Conservation (phyloP, 1,140 invertebrate species). For the Anastrepha obliqua region DNA sequence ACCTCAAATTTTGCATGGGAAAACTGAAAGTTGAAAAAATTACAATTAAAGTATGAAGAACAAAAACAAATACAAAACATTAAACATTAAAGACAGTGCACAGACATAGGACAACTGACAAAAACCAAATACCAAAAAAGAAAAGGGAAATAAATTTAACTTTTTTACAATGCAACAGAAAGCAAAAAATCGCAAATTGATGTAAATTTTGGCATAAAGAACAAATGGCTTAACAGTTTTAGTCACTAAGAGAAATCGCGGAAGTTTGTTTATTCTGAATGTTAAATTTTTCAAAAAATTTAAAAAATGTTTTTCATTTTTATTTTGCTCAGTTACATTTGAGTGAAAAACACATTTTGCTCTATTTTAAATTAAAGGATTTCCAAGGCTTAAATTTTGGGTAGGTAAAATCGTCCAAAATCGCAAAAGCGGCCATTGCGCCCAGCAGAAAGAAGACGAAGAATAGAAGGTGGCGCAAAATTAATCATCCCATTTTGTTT, state of each 20-base stretch:
- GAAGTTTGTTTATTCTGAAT: too few relatives aligned
- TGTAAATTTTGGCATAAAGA: not conserved
- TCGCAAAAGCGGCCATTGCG: too few relatives aligned
- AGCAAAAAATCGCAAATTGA: not conserved
- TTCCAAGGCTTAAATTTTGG: too few relatives aligned
- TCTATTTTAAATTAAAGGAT: too few relatives aligned
- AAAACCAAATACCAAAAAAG: not conserved
- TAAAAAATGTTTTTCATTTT: too few relatives aligned
- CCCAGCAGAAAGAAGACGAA: too few relatives aligned
- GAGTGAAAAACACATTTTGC: too few relatives aligned
- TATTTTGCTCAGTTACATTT: too few relatives aligned
- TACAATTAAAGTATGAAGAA: not conserved
- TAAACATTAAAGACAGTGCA: not conserved
- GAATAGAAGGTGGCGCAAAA: too few relatives aligned
- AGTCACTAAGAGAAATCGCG: not conserved
- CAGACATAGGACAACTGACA: not conserved
- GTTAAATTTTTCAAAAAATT: too few relatives aligned
- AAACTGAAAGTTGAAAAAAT: conserved; percentile 50
- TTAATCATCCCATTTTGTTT: too few relatives aligned
- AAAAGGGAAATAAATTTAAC: conserved; percentile 40
- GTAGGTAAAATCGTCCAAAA: too few relatives aligned
- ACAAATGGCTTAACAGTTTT: not conserved
- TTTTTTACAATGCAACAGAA: conserved; percentile 40
- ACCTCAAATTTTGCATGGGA: conserved; percentile 54
- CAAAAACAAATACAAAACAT: not conserved